Conservation (phyloP, 2,113 vertebrate species). For the Mola mola region DNA sequence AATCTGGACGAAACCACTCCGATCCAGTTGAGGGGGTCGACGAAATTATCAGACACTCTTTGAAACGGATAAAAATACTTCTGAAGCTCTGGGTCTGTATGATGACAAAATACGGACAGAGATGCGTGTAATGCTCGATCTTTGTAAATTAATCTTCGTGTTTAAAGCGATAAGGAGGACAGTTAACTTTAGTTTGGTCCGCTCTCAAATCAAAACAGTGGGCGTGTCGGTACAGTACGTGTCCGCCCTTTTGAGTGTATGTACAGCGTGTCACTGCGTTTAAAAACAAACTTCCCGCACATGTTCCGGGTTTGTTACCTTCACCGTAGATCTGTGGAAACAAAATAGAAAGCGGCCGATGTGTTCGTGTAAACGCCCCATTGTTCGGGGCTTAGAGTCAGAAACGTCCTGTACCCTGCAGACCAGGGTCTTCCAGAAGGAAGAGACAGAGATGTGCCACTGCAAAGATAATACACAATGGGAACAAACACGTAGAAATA, state of each 20-base stretch:
- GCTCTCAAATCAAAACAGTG: constrained; percentile 68
- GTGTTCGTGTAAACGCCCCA: neutral
- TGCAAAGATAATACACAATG: neutral
- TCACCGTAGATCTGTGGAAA: neutral
- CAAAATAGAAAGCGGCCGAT: neutral
- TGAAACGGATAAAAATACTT: neutral
- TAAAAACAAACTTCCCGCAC: neutral
- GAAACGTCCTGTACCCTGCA: too few species aligned
- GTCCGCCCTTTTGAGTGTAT: neutral
- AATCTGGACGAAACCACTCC: constrained; percentile 58
- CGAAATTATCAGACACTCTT: neutral
- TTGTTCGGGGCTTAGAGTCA: too few species aligned
- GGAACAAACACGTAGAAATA: neutral
- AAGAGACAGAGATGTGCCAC: too few species aligned
- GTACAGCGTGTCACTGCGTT: neutral
- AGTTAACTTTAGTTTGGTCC: constrained; percentile 36
- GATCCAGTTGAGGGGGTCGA: accelerated
- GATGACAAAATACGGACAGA: accelerated
- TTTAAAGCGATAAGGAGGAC: neutral
- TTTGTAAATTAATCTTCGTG: too few species aligned
- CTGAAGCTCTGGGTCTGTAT: too few species aligned
- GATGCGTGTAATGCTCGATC: too few species aligned
- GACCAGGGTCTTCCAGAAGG: too few species aligned
- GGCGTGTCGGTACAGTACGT: constrained; percentile 7
- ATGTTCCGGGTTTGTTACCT: neutral